Evolutionary conservation across 2,888 invertebrate genomes (phyloP), one percentile per base, ranked within the genome.

Genomic region (Eupithecia exiguata): DNA sequence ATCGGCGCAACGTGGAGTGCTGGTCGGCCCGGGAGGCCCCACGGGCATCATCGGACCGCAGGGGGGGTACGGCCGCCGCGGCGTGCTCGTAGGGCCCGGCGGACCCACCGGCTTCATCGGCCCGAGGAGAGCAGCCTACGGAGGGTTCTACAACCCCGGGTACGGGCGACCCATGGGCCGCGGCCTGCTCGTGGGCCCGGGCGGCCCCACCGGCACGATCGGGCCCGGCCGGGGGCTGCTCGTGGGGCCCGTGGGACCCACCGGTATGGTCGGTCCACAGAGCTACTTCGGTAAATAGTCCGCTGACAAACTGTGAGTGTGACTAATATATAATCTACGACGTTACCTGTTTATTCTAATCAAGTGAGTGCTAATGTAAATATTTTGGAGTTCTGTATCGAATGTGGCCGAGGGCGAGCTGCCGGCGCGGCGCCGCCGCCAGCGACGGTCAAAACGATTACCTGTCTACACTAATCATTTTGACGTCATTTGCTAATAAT

Each of bases 231-330:
- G 87, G n/a, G 83, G 79, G 25, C 65, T 87, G 16, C 77, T 86
- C 12, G 82, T 83, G 7, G 95, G 95, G 1, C 95, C 95, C 1
- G 95, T 94, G 0, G 93, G 93, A 1, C 92, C 92, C 35, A 89
- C 90, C 0, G 93, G 92, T 5, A 81, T 81, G 16, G 87, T 91
- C 72, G 91, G 94, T 5, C 90, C 92, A 0, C 84, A 85, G 65
- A 81, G 84, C 75, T 89, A 83, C 77, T 95, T 94, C 70, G 95
- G 95, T 87, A 88, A 85, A 88, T 94, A 83, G 88, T 69, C n/a
- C 72, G 75, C 77, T 74, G 63, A 53, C 61, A n/a, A 61, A 68
- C 25, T 62, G 61, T 46, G 69, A 46, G 72, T 49, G 71, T 68
- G 73, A 69, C 65, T 68, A 61, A 74, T 30, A 30, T 43, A 53